Percentiles rank a stretch among this genome's conserved stretches.
Conservation (phyloP, 2,113 vertebrate genomes). For the Rattus rattus region DNA sequence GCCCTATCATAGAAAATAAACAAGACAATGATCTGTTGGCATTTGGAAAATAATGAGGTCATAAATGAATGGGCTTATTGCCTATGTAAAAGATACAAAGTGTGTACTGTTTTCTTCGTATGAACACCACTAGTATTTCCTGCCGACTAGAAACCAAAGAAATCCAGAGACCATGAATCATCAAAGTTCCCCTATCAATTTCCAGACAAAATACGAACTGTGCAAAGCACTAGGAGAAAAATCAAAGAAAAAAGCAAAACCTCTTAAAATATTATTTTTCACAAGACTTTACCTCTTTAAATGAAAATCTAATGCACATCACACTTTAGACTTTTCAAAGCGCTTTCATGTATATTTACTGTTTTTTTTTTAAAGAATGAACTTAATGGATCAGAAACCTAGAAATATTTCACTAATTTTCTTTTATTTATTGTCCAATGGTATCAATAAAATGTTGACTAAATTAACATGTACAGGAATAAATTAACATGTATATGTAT, state of each 20-base stretch:
- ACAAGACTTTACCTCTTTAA: conserved; percentile 43
- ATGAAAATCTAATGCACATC: neutral
- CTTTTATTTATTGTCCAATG: neutral
- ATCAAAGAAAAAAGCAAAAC: neutral
- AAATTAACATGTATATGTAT: too few relatives aligned
- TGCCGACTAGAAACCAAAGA: conserved; percentile 14
- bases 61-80: neutral
- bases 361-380: neutral
- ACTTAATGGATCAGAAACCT: conserved; percentile 35
- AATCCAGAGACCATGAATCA: conserved; percentile 52
- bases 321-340: neutral
- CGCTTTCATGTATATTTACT: neutral
- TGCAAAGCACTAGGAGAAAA: neutral
- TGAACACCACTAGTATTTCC: neutral
- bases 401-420: conserved; percentile 18
- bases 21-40: neutral
- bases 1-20: neutral
- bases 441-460: neutral
- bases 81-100: neutral
- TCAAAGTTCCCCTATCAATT: neutral
- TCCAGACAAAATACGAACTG: neutral
- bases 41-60: neutral
- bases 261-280: neutral
- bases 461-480: neutral
- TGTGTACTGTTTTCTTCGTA: neutral